Percentiles rank a stretch among this genome's conserved stretches.
Evolutionary conservation across 1,140 invertebrate species (phyloP).

Genomic region (Zelostemma sp.): DNA sequence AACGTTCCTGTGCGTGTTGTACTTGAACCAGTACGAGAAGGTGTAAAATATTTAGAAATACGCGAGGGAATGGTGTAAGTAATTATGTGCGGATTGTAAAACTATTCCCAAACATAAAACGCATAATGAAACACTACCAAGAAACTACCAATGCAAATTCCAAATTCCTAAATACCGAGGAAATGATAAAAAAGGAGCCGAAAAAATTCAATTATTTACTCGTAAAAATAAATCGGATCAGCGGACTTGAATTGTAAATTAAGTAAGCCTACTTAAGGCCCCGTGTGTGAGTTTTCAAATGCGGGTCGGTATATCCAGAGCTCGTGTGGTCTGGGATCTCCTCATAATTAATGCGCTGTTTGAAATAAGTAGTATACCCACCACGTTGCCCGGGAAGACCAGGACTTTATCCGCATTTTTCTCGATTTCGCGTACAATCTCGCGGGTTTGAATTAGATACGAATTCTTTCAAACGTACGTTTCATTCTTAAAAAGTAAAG

Average conservation of each 20-base stretch:
- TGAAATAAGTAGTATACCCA: neutral
- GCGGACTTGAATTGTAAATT: neutral
- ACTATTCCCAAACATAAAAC: too few relatives aligned
- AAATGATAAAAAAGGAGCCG: neutral
- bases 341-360: neutral
- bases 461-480: too few relatives aligned
- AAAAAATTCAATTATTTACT: neutral
- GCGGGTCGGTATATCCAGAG: neutral
- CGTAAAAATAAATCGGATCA: neutral
- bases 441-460: too few relatives aligned
- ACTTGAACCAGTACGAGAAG: too few relatives aligned
- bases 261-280: neutral
- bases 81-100: too few relatives aligned
- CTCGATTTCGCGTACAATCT: too few relatives aligned
- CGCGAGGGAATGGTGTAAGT: neutral
- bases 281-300: neutral
- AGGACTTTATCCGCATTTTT: neutral
- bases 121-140: too few relatives aligned
- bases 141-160: too few relatives aligned
- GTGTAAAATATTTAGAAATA: conserved; percentile 3
- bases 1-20: too few relatives aligned
- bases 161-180: too few relatives aligned
- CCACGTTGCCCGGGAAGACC: neutral
- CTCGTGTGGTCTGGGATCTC: neutral
- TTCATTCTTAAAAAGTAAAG: too few relatives aligned